Base-by-base conservation (phyloP, 2,113 vertebrate genomes). In the Fregetta grallaria region DNA sequence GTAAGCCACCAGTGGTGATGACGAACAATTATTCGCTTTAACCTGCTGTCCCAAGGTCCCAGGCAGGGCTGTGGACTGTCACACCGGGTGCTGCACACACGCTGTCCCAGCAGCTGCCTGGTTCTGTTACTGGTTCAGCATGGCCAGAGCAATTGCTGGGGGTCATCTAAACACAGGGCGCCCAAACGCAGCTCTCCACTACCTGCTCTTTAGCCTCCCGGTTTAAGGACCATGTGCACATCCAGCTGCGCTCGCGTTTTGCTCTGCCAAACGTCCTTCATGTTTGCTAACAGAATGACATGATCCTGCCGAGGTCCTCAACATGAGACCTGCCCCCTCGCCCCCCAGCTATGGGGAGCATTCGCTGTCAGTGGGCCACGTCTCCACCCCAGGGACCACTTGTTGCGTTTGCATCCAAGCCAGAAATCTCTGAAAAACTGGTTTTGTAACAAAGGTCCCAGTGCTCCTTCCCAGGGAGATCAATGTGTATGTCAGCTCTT, bases 381-480 rank as follows among this genome's bases (percentile, higher is more conserved):
- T 42, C 45, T 52, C 40, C 45, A 65, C 55, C n/a, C 72, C 61
- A 22, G 55, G 36, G 77, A 89, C 40, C 73, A 61, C 50, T 77
- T 55, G 21, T 15, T 55, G 84, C 2, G 0, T 15, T 19, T 67
- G 53, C 45, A 80, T 12, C 40, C 55, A 62, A 74, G 65, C 42
- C 70, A 94, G 88, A 77, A 94, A 77, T 76, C 45, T 80, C 77
- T 44, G 85, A 70, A 94, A 92, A 96, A 62, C 77, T 74, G 58
- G 67, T 79, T 95, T 91, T 71, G 70, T 85, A 82, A 27, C 29
- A 50, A 49, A 85, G 45, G 34, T 70, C 40, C 34, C 49, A 26
- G 59, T 22, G 23, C 32, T 83, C 38, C 42, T 68, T 67, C 63
- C 44, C 59, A 21, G 27, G 36, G 36, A 74, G 36, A 59, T 49